Conservation (phyloP, 2,797 vertebrate genomes). For the Rhincodon typus region DNA sequence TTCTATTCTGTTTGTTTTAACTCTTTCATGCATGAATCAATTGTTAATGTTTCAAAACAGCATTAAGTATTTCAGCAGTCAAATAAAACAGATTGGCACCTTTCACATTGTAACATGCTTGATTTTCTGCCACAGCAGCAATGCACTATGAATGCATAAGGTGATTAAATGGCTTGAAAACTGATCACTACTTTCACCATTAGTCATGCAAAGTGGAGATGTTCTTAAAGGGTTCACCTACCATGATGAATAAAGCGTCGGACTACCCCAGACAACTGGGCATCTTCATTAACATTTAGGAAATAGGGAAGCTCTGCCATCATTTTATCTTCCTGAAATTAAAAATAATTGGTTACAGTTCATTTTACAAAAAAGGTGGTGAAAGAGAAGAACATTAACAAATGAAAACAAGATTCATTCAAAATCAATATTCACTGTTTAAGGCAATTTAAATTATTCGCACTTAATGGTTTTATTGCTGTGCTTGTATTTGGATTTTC, state of each 20-base stretch:
- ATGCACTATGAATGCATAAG: slow-evolving; percentile 24
- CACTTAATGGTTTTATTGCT: background rate
- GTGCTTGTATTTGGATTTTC: background rate
- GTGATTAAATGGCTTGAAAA: slow-evolving; percentile 18
- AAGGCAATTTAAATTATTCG: background rate
- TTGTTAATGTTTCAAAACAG: background rate
- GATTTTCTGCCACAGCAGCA: background rate
- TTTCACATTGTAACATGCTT: background rate
- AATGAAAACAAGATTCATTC: too few relatives aligned
- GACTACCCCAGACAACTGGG: slow-evolving; percentile 23
- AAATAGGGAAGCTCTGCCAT: slow-evolving; percentile 25
- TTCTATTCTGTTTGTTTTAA: slow-evolving; percentile 9
- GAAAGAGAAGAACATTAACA: too few relatives aligned
- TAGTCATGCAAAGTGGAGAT: slow-evolving; percentile 7
- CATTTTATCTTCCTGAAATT: slow-evolving; percentile 30
- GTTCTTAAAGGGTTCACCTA: background rate
- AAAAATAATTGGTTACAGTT: slow-evolving; percentile 4
- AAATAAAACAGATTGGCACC: background rate
- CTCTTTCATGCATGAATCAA: slow-evolving; percentile 14
- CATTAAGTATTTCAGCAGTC: background rate
- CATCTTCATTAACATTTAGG: slow-evolving; percentile 21
- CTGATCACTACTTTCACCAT: slow-evolving; percentile 6
- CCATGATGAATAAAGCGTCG: slow-evolving; percentile 19
- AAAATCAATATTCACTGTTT: background rate
- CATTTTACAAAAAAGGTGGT: too few relatives aligned